A percentile compares a stretch with the other conserved stretches of the same genome.
Evolutionary conservation across 2,113 vertebrate species (phyloP).

Genomic region (Hyperopisus bebe): DNA sequence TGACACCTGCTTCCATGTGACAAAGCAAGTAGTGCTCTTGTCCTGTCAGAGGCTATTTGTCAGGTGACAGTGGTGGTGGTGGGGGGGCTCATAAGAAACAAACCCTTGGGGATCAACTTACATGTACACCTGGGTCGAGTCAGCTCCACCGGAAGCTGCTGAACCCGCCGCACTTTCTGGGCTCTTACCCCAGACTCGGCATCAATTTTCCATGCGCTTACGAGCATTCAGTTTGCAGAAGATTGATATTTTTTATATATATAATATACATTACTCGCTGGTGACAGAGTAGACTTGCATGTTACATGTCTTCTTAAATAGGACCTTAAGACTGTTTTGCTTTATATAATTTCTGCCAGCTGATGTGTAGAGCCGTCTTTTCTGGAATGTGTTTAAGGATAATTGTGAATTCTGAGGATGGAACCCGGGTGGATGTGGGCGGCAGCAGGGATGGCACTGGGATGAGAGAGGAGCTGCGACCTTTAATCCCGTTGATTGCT

Average conservation of each 20-base stretch:
- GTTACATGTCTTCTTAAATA: slow-evolving; percentile 11
- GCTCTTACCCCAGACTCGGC: background rate
- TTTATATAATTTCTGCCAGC: background rate
- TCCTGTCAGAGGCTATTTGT: background rate
- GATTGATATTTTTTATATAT: background rate
- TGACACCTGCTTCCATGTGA: background rate
- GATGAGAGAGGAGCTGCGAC: slow-evolving; percentile 30
- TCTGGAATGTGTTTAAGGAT: background rate
- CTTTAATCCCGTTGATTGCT: slow-evolving; percentile 58
- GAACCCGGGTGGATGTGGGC: background rate
- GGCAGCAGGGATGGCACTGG: background rate
- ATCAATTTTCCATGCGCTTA: background rate
- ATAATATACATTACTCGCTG: background rate
- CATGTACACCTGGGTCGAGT: background rate
- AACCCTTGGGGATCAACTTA: background rate
- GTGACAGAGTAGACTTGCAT: background rate
- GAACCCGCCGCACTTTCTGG: background rate
- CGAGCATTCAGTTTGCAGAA: background rate
- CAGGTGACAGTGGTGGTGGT: background rate
- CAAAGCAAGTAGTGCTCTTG: background rate
- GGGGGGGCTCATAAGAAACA: background rate
- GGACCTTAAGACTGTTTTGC: slow-evolving; percentile 1
- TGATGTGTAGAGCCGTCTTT: background rate
- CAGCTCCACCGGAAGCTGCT: background rate
- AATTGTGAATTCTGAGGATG: slow-evolving; percentile 19